phyloP scores from a whole-genome alignment of 2,113 vertebrate genomes.

The Calidris pygmaea region DNA sequence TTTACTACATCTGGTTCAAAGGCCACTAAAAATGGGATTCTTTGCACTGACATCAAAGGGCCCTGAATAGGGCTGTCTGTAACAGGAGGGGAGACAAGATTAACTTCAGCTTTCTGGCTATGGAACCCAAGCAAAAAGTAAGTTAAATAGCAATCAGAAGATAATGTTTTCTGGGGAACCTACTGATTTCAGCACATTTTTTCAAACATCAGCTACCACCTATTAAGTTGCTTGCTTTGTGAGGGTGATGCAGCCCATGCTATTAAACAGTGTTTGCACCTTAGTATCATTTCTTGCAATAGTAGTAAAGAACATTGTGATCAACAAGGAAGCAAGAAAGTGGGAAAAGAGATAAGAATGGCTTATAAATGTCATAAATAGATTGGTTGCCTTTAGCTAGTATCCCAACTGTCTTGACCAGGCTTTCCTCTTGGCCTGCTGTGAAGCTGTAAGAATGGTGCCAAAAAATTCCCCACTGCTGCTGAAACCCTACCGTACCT shows the following conservation, averaged over 20 bases:
- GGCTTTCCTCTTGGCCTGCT: background rate
- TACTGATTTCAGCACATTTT: constrained; percentile 39
- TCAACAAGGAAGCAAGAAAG: background rate
- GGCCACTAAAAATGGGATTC: constrained; percentile 63
- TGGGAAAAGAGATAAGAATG: background rate
- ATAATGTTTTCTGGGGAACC: constrained; percentile 26
- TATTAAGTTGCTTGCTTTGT: background rate
- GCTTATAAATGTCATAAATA: background rate
- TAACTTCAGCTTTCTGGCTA: constrained; percentile 39
- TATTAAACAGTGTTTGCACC: background rate
- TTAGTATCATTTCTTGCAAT: background rate
- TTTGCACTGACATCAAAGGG: constrained; percentile 59
- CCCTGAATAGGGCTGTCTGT: constrained; percentile 22
- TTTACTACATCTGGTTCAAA: constrained; percentile 64
- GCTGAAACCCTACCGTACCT: background rate
- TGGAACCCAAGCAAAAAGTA: constrained; percentile 18
- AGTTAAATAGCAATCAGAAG: constrained; percentile 24
- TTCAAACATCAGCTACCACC: background rate
- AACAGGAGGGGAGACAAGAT: constrained; percentile 23
- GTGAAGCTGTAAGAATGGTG: background rate
- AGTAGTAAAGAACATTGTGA: background rate
- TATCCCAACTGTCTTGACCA: background rate
- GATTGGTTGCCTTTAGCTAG: background rate
- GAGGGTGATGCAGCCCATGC: background rate
- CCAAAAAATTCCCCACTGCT: background rate